phyloP scores from a whole-genome alignment of 2,888 invertebrate species.

The Hemaris fuciformis region DNA sequence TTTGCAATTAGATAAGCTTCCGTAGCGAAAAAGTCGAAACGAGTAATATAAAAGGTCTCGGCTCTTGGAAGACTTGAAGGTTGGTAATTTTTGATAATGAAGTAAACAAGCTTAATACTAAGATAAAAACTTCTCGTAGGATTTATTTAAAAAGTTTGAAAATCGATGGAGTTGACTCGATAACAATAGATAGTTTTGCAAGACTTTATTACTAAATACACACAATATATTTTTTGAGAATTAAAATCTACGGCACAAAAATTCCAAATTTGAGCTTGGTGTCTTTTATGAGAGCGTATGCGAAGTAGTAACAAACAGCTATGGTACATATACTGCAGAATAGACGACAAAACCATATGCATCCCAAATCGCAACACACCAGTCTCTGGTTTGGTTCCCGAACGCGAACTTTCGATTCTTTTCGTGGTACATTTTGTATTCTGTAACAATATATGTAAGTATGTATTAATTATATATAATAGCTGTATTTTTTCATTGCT shows the following conservation, averaged over 20 bases:
- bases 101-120: too few relatives aligned
- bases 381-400: conserved; percentile 37
- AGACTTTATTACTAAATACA: not conserved
- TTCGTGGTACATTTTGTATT: not conserved
- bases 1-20: too few relatives aligned
- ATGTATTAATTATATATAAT: too few relatives aligned
- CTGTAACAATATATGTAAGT: not conserved
- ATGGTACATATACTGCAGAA: conserved; percentile 50
- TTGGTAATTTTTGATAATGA: too few relatives aligned
- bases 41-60: too few relatives aligned
- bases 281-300: conserved; percentile 53
- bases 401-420: not conserved
- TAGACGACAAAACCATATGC: conserved; percentile 60
- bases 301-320: conserved; percentile 60
- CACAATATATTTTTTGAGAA: not conserved
- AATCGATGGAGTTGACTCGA: too few relatives aligned
- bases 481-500: too few relatives aligned
- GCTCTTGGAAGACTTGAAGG: too few relatives aligned
- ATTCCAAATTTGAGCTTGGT: conserved; percentile 66
- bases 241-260: conserved; percentile 43
- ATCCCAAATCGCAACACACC: conserved; percentile 54
- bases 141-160: too few relatives aligned
- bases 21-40: too few relatives aligned
- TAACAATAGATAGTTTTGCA: too few relatives aligned
- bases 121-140: too few relatives aligned